phyloP scores from a whole-genome alignment of 2,113 vertebrate species.

The Python bivittatus region DNA sequence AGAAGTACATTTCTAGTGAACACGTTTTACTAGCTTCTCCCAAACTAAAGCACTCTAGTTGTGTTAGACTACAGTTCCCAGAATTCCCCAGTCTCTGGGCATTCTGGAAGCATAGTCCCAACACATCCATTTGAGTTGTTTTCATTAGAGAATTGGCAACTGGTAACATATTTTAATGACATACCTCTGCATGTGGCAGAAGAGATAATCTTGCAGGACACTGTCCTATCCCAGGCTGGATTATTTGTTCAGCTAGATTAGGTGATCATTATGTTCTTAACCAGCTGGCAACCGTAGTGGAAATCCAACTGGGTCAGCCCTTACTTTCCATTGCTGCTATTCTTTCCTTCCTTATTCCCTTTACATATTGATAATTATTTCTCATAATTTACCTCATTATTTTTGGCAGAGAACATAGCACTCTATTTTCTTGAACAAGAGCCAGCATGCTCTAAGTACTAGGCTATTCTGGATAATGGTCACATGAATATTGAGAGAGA shows the following conservation, averaged over 20 bases:
- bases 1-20: not conserved
- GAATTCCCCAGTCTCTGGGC: not conserved
- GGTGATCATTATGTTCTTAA: not conserved
- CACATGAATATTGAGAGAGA: not conserved
- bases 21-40: not conserved
- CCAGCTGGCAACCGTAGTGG: not conserved
- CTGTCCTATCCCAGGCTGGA: not conserved
- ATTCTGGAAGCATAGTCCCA: not conserved
- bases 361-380: not conserved
- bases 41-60: not conserved
- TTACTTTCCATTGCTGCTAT: not conserved
- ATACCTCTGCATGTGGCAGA: not conserved
- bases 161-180: not conserved
- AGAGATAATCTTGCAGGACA: too few relatives aligned
- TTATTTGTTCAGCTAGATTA: not conserved
- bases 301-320: not conserved
- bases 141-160: not conserved
- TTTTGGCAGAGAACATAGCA: not conserved
- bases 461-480: not conserved
- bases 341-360: not conserved
- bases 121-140: not conserved
- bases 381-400: not conserved
- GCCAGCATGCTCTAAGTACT: not conserved
- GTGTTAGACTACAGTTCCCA: not conserved
- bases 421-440: not conserved